Conservation (phyloP, 2,888 invertebrate genomes). For the Himalopsyche anomala region DNA sequence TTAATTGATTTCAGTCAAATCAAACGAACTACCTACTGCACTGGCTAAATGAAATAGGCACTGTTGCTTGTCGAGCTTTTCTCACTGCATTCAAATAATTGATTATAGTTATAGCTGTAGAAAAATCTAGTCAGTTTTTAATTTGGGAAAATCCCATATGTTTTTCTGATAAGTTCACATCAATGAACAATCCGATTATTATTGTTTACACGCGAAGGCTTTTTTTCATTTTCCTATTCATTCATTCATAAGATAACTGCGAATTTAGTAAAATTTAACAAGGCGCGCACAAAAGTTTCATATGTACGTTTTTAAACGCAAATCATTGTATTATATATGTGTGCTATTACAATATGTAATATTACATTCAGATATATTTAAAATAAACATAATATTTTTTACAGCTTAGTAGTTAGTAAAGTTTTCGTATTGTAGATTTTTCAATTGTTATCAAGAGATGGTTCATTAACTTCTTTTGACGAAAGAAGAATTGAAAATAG, state of each 20-base stretch:
- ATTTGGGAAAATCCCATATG: constrained; percentile 62
- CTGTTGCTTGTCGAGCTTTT: neutral
- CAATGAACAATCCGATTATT: constrained; percentile 49
- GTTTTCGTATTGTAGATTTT: too few species aligned
- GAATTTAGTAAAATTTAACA: neutral
- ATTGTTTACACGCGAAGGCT: neutral
- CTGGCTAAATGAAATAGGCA: neutral
- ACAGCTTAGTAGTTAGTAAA: too few species aligned
- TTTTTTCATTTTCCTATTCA: constrained; percentile 8
- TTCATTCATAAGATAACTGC: constrained; percentile 35
- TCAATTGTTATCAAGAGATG: too few species aligned
- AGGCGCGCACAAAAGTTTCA: neutral
- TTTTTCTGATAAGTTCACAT: constrained; percentile 54
- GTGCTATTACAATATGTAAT: neutral
- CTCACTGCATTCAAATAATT: constrained; percentile 10
- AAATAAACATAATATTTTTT: too few species aligned
- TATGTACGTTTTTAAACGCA: neutral
- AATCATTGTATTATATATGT: neutral
- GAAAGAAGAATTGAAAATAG: too few species aligned
- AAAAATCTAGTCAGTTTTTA: constrained; percentile 54
- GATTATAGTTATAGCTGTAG: neutral
- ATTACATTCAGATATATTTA: too few species aligned
- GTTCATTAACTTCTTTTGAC: too few species aligned
- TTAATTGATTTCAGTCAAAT: too few species aligned
- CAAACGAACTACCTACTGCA: neutral